phyloP scores from a whole-genome alignment of 1,140 invertebrate species.

The Pogonomyrmex barbatus region DNA sequence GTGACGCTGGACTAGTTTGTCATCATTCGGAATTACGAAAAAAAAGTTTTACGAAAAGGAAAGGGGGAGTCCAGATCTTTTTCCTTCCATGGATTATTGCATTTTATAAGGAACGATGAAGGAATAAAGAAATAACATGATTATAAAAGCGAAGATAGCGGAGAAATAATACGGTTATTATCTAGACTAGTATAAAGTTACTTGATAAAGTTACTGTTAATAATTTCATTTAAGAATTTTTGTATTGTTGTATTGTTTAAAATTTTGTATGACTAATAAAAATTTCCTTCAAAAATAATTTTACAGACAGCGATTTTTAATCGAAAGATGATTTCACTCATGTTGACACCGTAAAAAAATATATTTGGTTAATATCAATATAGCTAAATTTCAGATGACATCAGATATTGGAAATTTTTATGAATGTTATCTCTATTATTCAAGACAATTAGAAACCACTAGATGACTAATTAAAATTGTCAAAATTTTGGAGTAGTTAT shows the following conservation, averaged over 20 bases:
- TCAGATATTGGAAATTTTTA: neutral
- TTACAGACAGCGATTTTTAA: neutral
- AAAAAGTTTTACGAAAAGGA: neutral
- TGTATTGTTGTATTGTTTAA: neutral
- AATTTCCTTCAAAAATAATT: neutral
- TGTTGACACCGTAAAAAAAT: neutral
- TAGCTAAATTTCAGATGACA: neutral
- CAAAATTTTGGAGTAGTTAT: neutral
- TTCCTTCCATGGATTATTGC: neutral
- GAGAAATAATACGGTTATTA: neutral
- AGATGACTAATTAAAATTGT: neutral
- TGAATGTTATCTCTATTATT: neutral
- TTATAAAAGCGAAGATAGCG: neutral
- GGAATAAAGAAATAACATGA: neutral
- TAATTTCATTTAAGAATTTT: neutral
- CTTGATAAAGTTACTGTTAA: neutral
- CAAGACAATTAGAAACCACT: neutral
- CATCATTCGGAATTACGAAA: neutral
- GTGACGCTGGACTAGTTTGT: neutral
- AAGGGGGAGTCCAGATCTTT: neutral
- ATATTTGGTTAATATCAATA: neutral
- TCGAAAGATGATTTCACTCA: neutral
- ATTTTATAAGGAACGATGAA: neutral
- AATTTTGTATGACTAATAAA: neutral
- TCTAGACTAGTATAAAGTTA: neutral